Evolutionary conservation across 1,140 invertebrate genomes (phyloP).

Genomic region (Drosophila eugracilis): DNA sequence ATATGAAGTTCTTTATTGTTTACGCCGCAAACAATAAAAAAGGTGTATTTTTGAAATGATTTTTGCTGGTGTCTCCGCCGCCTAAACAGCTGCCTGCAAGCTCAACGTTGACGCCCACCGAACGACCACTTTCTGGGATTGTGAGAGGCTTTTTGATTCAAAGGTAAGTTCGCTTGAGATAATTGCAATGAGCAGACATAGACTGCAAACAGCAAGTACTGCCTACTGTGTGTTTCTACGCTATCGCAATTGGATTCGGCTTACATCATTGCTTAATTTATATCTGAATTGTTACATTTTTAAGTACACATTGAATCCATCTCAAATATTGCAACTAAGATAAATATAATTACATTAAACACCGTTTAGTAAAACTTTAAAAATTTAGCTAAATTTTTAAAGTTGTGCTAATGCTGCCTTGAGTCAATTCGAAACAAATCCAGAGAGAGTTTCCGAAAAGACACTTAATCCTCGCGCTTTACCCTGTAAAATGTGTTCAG

Average conservation of each 20-base stretch:
- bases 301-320: too few relatives aligned
- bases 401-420: too few relatives aligned
- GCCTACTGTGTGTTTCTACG: too few relatives aligned
- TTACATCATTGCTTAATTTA: neutral
- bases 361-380: too few relatives aligned
- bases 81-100: slow-evolving; percentile 49
- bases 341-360: too few relatives aligned
- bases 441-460: slow-evolving; percentile 15
- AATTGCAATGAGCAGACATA: neutral
- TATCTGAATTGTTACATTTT: too few relatives aligned
- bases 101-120: slow-evolving; percentile 16
- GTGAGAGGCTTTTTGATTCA: slow-evolving; percentile 1
- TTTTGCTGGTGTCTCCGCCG: slow-evolving; percentile 31
- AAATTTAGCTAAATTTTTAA: too few relatives aligned
- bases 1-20: slow-evolving; percentile 23
- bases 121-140: neutral
- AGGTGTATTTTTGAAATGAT: slow-evolving; percentile 32
- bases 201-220: neutral
- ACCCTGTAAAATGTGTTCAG: slow-evolving; percentile 27
- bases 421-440: too few relatives aligned
- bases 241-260: too few relatives aligned
- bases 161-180: slow-evolving; percentile 19
- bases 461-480: slow-evolving; percentile 14
- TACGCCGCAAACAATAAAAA: slow-evolving; percentile 13
- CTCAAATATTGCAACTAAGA: too few relatives aligned